phyloP scores from a whole-genome alignment of 2,113 vertebrate genomes.

The Podiceps cristatus region DNA sequence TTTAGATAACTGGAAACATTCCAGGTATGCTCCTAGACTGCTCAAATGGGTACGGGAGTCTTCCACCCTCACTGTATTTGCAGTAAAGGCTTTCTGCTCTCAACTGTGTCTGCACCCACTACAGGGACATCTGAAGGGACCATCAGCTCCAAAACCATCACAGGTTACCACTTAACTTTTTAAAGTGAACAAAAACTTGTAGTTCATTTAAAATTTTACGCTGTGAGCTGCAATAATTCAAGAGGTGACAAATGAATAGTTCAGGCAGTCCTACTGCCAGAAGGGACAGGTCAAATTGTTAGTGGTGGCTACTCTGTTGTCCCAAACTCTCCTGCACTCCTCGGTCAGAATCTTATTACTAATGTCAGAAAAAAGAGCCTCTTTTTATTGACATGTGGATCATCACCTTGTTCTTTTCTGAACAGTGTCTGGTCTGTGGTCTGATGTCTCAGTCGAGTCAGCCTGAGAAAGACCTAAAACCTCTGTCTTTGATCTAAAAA shows the following conservation, averaged over 20 bases:
- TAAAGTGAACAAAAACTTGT: neutral
- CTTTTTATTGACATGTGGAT: neutral
- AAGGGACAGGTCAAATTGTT: neutral
- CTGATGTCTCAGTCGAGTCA: neutral
- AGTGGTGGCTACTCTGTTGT: too few species aligned
- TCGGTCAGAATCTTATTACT: neutral
- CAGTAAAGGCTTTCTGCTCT: neutral
- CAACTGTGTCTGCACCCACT: neutral
- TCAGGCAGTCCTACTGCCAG: neutral
- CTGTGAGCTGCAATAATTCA: neutral
- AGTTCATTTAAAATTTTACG: neutral
- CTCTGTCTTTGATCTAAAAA: neutral
- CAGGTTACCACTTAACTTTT: neutral
- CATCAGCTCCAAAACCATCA: neutral
- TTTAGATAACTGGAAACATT: neutral
- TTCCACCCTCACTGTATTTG: neutral
- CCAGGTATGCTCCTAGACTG: neutral
- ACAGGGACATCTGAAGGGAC: neutral
- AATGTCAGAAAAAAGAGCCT: neutral
- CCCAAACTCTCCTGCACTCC: neutral
- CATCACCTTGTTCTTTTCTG: neutral
- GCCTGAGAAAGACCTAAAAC: neutral
- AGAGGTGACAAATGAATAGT: neutral
- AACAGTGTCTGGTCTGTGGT: neutral
- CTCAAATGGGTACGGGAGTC: rapidly evolving